Evolutionary conservation across 92 coral and sea anemone species (phyloP).

Genomic region (Bergia puertoricense): DNA sequence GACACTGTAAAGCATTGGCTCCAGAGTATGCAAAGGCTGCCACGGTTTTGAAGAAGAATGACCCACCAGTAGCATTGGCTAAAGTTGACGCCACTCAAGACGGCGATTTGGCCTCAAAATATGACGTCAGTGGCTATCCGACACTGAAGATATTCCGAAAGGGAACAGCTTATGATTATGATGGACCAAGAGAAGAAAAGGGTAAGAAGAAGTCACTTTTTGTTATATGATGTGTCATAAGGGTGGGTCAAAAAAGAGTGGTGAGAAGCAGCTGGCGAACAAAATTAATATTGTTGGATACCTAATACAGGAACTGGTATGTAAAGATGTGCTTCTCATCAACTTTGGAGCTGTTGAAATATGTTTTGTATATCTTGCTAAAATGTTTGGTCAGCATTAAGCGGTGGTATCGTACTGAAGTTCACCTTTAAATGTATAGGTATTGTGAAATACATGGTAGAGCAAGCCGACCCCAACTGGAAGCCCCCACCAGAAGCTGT

Average conservation of each 20-base stretch:
- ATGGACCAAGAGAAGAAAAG: slow-evolving; percentile 87
- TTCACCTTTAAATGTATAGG: slow-evolving; percentile 47
- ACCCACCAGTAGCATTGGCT: slow-evolving; percentile 92
- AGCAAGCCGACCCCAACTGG: slow-evolving; percentile 90
- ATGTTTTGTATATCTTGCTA: too few species aligned
- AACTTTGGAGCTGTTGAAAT: too few species aligned
- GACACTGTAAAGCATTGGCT: slow-evolving; percentile 91
- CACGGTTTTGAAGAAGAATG: slow-evolving; percentile 71
- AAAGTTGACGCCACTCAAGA: slow-evolving; percentile 94
- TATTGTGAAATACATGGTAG: slow-evolving; percentile 86
- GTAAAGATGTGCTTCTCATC: too few species aligned
- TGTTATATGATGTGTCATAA: too few species aligned
- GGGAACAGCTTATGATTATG: slow-evolving; percentile 82
- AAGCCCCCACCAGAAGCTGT: slow-evolving; percentile 97
- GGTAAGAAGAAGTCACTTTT: slow-evolving; percentile 51
- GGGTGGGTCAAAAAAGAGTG: too few species aligned
- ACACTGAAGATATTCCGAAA: slow-evolving; percentile 92
- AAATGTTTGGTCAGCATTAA: background rate
- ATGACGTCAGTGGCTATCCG: slow-evolving; percentile 96
- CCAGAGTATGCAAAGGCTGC: slow-evolving; percentile 98
- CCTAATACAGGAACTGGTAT: too few species aligned
- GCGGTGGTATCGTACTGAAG: background rate
- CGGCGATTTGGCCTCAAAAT: slow-evolving; percentile 75
- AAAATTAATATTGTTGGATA: too few species aligned
- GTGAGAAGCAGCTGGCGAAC: too few species aligned